A percentile compares a stretch with the other conserved stretches of the same genome.
Conservation (phyloP, 2,888 invertebrate species). For the Drosophila limbata region DNA sequence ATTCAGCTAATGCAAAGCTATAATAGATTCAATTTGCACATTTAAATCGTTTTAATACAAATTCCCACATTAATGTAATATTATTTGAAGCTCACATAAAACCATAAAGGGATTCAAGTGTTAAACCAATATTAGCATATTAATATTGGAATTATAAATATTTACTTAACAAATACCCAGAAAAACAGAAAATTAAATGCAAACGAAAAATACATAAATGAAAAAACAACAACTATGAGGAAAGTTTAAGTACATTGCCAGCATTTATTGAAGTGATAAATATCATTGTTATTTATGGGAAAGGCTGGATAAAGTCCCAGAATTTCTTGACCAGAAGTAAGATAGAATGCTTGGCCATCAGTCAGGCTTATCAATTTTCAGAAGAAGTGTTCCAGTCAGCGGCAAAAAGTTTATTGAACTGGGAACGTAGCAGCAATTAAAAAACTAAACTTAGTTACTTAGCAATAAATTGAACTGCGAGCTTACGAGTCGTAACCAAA, state of each 20-base stretch:
- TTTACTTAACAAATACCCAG: neutral
- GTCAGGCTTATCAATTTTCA: neutral
- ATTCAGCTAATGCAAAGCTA: neutral
- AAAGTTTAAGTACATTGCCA: neutral
- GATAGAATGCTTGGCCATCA: neutral
- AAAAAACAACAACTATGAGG: too few species aligned
- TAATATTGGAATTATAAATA: neutral
- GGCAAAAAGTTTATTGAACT: slow-evolving; percentile 21
- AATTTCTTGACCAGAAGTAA: neutral
- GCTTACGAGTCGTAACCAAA: slow-evolving; percentile 50
- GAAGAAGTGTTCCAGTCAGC: too few species aligned
- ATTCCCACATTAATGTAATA: neutral
- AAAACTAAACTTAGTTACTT: slow-evolving; percentile 35
- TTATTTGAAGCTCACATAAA: neutral
- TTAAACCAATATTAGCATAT: neutral
- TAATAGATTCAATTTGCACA: neutral
- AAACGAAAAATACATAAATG: neutral
- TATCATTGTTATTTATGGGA: neutral
- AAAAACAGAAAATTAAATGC: neutral
- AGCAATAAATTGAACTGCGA: slow-evolving; percentile 54
- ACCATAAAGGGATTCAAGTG: neutral
- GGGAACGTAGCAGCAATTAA: slow-evolving; percentile 45
- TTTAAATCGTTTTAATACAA: neutral
- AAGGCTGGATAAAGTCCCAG: neutral
- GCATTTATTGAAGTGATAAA: neutral